Percentiles rank a stretch among this genome's conserved stretches.
Evolutionary conservation across 92 coral and sea anemone genomes (phyloP).

Genomic region (Palythoa grandiflora): DNA sequence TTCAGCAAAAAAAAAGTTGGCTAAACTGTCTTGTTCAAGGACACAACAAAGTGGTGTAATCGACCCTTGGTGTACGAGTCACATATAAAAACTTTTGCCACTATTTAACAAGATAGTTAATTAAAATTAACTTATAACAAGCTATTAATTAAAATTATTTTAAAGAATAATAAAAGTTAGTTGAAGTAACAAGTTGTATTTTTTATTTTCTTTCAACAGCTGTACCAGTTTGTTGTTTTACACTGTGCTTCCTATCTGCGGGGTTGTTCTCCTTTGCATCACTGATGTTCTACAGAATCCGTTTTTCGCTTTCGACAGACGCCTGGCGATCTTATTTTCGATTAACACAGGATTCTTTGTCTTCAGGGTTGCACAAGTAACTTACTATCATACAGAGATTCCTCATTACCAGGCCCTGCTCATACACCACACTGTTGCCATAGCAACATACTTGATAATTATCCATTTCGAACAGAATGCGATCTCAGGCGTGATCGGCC

Average conservation of each 20-base stretch:
- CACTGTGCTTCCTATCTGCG: constrained; percentile 71
- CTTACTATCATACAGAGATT: constrained; percentile 64
- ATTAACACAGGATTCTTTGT: constrained; percentile 81
- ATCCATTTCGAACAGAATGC: constrained; percentile 79
- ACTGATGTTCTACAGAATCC: constrained; percentile 76
- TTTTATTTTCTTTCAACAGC: constrained; percentile 55
- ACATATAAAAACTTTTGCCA: too few relatives aligned
- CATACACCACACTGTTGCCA: constrained; percentile 86
- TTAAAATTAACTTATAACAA: too few relatives aligned
- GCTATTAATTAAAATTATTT: too few relatives aligned
- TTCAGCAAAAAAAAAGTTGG: too few relatives aligned
- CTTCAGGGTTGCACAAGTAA: constrained; percentile 83
- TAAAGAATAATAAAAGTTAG: neutral
- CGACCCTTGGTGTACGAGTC: too few relatives aligned
- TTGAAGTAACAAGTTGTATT: neutral
- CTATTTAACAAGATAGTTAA: neutral
- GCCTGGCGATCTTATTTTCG: constrained; percentile 71
- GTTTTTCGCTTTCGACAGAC: constrained; percentile 70
- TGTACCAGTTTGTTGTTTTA: constrained; percentile 79
- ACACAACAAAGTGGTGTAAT: neutral
- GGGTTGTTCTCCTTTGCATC: constrained; percentile 63
- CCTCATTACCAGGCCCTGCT: constrained; percentile 84
- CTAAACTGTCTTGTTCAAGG: too few relatives aligned
- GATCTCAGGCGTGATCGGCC: constrained; percentile 78
- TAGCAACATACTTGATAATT: constrained; percentile 68